Evolutionary conservation across 2,797 vertebrate genomes (phyloP), one percentile per base, ranked within the genome.

Genomic region (Kryptolebias ocellatus): DNA sequence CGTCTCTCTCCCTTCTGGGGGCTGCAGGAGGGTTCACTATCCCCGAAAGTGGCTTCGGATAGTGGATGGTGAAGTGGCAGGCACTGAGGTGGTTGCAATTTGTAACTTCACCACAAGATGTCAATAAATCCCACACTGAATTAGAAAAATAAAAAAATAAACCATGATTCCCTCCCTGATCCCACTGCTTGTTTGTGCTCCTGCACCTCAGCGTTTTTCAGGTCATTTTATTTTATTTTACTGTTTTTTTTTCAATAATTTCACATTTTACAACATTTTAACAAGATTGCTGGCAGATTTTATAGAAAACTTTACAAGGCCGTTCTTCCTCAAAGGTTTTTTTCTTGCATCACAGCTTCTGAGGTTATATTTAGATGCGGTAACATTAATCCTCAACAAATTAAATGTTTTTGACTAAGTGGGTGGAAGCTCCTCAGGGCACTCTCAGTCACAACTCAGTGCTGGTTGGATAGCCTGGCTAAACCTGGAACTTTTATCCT

Each of bases 351-450:
- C 44, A 53, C 49, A 31, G 47, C 62, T 58, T 69, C 56, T 67
- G 47, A 74, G 81, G 80, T 79, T 74, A 77, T 64, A 74, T 79
- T 79, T 76, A 77, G 61, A 73, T 79, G 64, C 85, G 52, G 73
- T 74, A 70, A 83, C 49, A 50, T 49, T 44, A 77, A 70, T 69
- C 60, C 51, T 80, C 45, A 78, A 24, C 27, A 44, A 70, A 76
- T 77, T 9, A 59, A 10, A 78, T 56, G 60, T 9, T 55, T 31
- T 64, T 46, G 34, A 24, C 42, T 73, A 64, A 42, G 24, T 10
- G 11, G 49, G 65, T 77, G 62, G 60, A 64, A 73, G 59, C 42
- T 78, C 64, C 71, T 80, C 64, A 0, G 45, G 70, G 68, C 74
- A 71, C 4, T 46, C 15, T 14, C 45, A 34, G 34, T 71, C 45